Conservation (phyloP, 2,888 invertebrate species). For the Lasioglossum oenotherae region DNA sequence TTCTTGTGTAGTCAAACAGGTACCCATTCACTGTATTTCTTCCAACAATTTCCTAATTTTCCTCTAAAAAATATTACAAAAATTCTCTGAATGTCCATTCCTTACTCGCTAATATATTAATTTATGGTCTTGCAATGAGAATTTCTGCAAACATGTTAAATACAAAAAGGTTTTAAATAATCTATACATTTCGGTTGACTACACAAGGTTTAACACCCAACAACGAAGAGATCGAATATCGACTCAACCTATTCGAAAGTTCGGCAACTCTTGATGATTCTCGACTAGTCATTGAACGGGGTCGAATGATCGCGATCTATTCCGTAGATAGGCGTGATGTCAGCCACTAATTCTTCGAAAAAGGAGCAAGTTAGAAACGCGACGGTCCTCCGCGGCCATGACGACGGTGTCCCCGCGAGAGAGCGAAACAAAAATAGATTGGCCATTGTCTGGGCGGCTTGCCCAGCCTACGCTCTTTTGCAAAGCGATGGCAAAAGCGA, state of each 20-base stretch:
- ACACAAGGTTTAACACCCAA: no score
- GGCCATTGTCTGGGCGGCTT: slow-evolving; percentile 66
- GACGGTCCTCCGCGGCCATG: slow-evolving; percentile 28
- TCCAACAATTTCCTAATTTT: no score
- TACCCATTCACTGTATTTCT: no score
- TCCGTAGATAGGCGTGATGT: slow-evolving; percentile 28
- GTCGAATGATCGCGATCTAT: not conserved
- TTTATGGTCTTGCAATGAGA: no score
- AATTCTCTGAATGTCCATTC: no score
- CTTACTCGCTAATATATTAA: no score
- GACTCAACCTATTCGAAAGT: not conserved
- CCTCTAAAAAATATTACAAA: no score
- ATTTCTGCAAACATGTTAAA: no score
- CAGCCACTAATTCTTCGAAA: slow-evolving; percentile 47
- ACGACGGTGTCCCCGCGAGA: slow-evolving; percentile 38
- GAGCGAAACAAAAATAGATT: slow-evolving; percentile 66
- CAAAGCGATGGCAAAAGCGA: slow-evolving; percentile 38
- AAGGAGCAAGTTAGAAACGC: slow-evolving; percentile 44
- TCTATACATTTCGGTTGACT: no score
- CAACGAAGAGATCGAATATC: no score
- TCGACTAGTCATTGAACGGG: not conserved
- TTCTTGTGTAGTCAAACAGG: no score
- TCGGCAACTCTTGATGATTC: not conserved
- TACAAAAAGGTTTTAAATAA: no score
- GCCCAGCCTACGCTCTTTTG: slow-evolving; percentile 63